Conservation (phyloP, 2,113 vertebrate genomes). For the Burhinus bistriatus region DNA sequence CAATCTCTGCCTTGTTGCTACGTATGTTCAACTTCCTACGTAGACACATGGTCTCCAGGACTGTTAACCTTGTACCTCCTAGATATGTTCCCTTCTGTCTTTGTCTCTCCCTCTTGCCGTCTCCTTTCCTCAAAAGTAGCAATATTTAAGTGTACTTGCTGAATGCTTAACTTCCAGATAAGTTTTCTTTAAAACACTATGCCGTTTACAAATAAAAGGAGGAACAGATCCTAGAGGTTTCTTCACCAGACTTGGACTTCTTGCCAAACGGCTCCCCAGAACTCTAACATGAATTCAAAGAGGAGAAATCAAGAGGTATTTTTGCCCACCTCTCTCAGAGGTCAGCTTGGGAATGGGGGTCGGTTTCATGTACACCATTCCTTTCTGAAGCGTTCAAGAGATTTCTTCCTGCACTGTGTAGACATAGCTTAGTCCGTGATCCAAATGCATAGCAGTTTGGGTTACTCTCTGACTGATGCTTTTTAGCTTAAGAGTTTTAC, state of each 20-base stretch:
- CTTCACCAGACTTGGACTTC: conserved; percentile 51
- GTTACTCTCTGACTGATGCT: conserved; percentile 20
- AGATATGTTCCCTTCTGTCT: background rate
- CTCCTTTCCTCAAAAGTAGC: conserved; percentile 2
- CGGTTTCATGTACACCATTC: conserved; percentile 2
- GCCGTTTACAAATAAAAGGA: background rate
- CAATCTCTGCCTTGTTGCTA: conserved; percentile 7
- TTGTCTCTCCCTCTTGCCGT: background rate
- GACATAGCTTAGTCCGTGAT: background rate
- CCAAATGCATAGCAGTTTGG: background rate
- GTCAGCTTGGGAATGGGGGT: conserved; percentile 22
- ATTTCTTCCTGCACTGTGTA: conserved; percentile 49
- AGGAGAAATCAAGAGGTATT: background rate
- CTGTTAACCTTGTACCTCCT: conserved; percentile 24
- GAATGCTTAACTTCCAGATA: background rate
- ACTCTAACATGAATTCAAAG: background rate
- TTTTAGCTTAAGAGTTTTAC: conserved; percentile 57
- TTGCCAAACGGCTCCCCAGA: background rate
- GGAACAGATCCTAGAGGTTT: conserved; percentile 10
- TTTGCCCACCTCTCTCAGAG: background rate
- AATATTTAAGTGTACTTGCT: conserved; percentile 4
- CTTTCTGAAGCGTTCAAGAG: conserved; percentile 38
- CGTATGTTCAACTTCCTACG: background rate
- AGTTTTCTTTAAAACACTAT: background rate
- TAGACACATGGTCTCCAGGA: background rate